Evolutionary conservation across 1,140 invertebrate genomes (phyloP).

Genomic region (Aphaenogaster floridana): DNA sequence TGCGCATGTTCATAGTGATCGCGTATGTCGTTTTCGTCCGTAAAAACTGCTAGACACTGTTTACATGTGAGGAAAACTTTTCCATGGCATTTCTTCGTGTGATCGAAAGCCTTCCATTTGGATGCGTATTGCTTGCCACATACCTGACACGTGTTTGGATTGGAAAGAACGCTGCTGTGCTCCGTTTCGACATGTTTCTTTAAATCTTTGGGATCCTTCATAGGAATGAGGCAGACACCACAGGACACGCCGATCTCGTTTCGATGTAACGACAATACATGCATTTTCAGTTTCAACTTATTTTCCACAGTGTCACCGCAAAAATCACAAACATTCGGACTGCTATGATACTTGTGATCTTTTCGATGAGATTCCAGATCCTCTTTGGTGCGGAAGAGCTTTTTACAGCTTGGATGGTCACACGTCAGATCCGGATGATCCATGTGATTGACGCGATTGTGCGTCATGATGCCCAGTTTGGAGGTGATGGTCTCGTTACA

Average conservation of each 20-base stretch:
- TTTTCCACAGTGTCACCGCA: slow-evolving; percentile 89
- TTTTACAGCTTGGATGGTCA: slow-evolving; percentile 85
- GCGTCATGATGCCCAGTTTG: slow-evolving; percentile 88
- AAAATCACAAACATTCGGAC: slow-evolving; percentile 88
- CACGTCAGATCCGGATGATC: slow-evolving; percentile 87
- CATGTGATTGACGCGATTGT: slow-evolving; percentile 88
- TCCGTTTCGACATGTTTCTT: slow-evolving; percentile 87
- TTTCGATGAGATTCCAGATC: slow-evolving; percentile 87
- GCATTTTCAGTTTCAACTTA: slow-evolving; percentile 89
- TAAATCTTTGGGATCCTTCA: slow-evolving; percentile 88
- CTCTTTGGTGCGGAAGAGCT: slow-evolving; percentile 87
- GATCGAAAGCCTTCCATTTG: slow-evolving; percentile 89
- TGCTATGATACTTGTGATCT: slow-evolving; percentile 86
- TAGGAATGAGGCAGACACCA: slow-evolving; percentile 88
- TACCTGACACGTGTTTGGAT: slow-evolving; percentile 88
- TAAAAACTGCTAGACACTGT: slow-evolving; percentile 88
- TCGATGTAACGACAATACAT: slow-evolving; percentile 87
- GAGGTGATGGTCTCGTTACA: slow-evolving; percentile 87
- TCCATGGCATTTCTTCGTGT: slow-evolving; percentile 89
- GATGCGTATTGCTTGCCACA: slow-evolving; percentile 89
- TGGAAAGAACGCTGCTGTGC: slow-evolving; percentile 86
- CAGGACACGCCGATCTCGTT: slow-evolving; percentile 88
- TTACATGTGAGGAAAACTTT: slow-evolving; percentile 88
- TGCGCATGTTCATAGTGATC: slow-evolving; percentile 86
- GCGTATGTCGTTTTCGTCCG: slow-evolving; percentile 86